Percentiles rank a stretch among this genome's conserved stretches.
Conservation (phyloP, 1,140 invertebrate genomes). For the Penaeus chinensis region DNA sequence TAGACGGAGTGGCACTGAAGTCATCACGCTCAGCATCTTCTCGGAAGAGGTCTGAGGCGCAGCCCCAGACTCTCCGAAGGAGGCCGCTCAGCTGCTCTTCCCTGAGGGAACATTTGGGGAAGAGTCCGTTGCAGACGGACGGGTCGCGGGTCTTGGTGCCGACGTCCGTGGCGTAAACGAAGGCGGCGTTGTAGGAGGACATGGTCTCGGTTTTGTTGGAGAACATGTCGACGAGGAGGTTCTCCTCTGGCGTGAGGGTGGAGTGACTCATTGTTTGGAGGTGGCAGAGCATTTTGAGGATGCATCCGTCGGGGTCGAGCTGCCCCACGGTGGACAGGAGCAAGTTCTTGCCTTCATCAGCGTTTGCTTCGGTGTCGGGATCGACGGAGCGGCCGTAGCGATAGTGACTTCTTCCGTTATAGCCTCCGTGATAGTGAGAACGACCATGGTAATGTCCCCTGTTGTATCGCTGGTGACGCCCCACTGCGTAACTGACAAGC, state of each 20-base stretch:
- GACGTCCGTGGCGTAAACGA: constrained; percentile 36
- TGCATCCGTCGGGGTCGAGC: too few relatives aligned
- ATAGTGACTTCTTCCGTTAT: too few relatives aligned
- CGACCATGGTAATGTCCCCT: too few relatives aligned
- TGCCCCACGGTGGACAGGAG: too few relatives aligned
- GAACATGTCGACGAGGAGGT: constrained; percentile 38
- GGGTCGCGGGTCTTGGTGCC: constrained; percentile 25
- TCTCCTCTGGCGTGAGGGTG: constrained; percentile 1
- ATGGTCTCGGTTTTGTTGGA: constrained; percentile 4
- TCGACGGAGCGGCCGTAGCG: too few relatives aligned
- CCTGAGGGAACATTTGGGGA: constrained; percentile 30
- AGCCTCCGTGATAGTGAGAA: too few relatives aligned
- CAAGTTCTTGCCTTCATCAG: too few relatives aligned
- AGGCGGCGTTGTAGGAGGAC: constrained; percentile 35
- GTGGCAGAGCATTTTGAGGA: too few relatives aligned
- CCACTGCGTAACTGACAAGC: too few relatives aligned
- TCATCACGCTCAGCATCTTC: not conserved
- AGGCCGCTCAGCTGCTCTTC: constrained; percentile 7
- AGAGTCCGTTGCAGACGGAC: constrained; percentile 26
- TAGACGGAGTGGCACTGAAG: too few relatives aligned
- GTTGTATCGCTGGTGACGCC: too few relatives aligned
- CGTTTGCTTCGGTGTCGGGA: too few relatives aligned
- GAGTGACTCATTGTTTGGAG: not conserved
- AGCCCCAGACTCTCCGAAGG: constrained; percentile 29
- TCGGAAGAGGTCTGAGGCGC: not conserved